Evolutionary conservation across 1,140 invertebrate genomes (phyloP), one percentile per base, ranked within the genome.

Genomic region (Drosophila burlai): DNA sequence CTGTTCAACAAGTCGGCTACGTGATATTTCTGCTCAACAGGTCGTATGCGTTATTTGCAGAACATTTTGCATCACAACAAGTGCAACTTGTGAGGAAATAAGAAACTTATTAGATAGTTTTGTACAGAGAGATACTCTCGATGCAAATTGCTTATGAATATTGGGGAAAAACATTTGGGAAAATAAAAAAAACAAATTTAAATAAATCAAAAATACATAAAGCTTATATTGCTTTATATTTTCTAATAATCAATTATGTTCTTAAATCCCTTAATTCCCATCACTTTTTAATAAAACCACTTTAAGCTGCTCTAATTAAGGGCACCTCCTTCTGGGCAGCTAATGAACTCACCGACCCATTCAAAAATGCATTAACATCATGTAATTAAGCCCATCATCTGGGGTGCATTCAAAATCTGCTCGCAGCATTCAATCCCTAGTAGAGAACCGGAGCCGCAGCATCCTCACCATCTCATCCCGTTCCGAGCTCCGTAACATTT

Each of bases 301-400:
- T 16, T 40, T 2, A 26, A 40, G 2, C 11, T 7, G 10, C 11
- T 11, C 21, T 10, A 24, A 34, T 43, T 18, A 61, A 62, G 8
- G 4, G 57, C 15, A 13, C n/a, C 7, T 21, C 13, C 8, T 18
- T 7, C 18, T 24, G 24, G 0, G 3, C 26, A 38, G 11, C 47
- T 74, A 75, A 73, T 75, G 69, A 73, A 75, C 69, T 63, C 31
- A 15, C 54, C 31, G 21, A 13, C 68, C 61, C 69, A 34, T 74
- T 74, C 49, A 75, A 74, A 74, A 61, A 47, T 55, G 18, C 69
- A 75, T 73, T 62, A 74, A 75, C 46, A 55, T 63, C 69, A 73
- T 38, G 69, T 75, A 75, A 75, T 75, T 74, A 75, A 75, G 38
- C 57, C 57, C 16, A 38, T 31, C 46, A 47, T 36, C 43, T 26